Evolutionary conservation across 1,140 invertebrate genomes (phyloP), one percentile per base, ranked within the genome.

Genomic region (Zaprionus kolodkinae): DNA sequence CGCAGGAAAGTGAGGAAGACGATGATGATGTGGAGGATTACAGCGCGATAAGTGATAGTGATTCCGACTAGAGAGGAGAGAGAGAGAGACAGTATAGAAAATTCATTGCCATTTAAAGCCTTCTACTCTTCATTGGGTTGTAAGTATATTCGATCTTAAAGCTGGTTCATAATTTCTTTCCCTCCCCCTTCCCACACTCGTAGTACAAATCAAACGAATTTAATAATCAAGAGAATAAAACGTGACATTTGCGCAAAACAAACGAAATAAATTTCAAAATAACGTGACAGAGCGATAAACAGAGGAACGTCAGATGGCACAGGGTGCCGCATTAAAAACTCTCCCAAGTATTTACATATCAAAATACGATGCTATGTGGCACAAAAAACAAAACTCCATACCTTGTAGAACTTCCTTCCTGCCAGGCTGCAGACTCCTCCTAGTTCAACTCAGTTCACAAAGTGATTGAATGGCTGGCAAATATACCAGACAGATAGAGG

Each of bases 171-270:
- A 50, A 21, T 10, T 64, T 30, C 36, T 6, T 2, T 2, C 21
- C 7, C 7, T 13, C 13, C 11, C 52, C 4, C n/a, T 55, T n/a
- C 0, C n/a, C n/a, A n/a, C n/a, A n/a, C n/a, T n/a, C n/a, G n/a
- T 11, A 71, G 62, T 25, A 66, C 40, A 59, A 61, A 59, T 43
- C 60, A 59, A 69, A 62, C 30, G 76, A 76, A 69, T 74, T 72
- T 59, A 72, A 72, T 77, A 88, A 83, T 80, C 76, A 67, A 72
- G 74, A 78, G 62, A 68, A 82, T 6, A 13, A 78, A 78, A 87
- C 83, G 83, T 87, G 83, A 88, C 83, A 88, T 48, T 80, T 70
- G 77, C 76, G 60, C 73, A 87, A 87, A 88, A 72, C 83, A 87
- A 87, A 88, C 73, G 60, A 68, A 74, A 79, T 69, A 69, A 77